These are phyloP conservation scores for Palythoa caribaeorum DNA, from an alignment of 92 coral and sea anemone species.

Conservation along the genomic window DNA sequence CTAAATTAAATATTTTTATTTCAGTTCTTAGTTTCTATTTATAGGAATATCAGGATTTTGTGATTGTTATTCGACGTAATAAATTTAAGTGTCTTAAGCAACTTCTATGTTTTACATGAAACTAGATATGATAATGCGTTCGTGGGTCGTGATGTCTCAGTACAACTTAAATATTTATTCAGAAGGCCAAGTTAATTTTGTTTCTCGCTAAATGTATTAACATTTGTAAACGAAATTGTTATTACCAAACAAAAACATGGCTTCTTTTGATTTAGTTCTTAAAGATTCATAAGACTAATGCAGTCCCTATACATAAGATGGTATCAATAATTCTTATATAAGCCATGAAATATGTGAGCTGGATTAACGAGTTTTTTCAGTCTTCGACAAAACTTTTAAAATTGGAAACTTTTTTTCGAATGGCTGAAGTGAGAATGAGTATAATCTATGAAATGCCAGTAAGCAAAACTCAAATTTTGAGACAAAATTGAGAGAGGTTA, in stretches of 20 bases:
- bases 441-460: not conserved
- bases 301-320: too few species aligned
- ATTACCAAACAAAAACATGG: not conserved
- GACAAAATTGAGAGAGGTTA: not conserved
- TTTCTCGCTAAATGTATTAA: not conserved
- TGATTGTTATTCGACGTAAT: not conserved
- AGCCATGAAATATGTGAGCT: not conserved
- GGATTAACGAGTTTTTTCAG: not conserved
- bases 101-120: not conserved
- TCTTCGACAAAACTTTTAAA: too few species aligned
- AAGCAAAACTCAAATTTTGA: not conserved
- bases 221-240: not conserved
- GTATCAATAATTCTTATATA: too few species aligned
- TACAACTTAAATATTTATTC: not conserved
- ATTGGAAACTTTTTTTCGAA: not conserved
- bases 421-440: not conserved
- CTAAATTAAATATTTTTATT: not conserved
- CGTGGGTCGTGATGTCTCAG: not conserved
- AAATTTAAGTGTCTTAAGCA: not conserved
- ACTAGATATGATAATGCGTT: not conserved
- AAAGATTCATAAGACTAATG: not conserved
- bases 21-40: not conserved
- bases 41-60: not conserved
- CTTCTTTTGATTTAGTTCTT: not conserved
- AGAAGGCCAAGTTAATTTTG: not conserved